Evolutionary conservation across 2,797 vertebrate species (phyloP), one percentile per base, ranked within the genome.

Genomic region (Pseudomugil gertrudae): DNA sequence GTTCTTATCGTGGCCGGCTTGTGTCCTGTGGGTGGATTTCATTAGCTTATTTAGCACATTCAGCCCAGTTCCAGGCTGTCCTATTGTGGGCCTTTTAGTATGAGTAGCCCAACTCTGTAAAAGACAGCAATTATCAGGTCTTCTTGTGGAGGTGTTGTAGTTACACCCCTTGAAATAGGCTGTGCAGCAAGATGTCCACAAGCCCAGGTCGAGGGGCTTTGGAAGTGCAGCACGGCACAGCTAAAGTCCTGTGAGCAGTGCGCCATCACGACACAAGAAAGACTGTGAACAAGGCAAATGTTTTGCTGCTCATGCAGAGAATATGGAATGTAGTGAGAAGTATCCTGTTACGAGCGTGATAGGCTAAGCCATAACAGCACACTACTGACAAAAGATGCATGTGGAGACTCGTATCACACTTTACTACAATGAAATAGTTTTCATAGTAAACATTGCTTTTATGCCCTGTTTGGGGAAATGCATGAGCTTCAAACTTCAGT

Each of bases 31-130:
- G 89, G 88, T 76, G 88, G 89, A 88, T 86, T 91, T 89, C 84
- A 91, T 93, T 92, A 86, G 87, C 86, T 92, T 88, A 90, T 89
- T 88, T 89, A 88, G 81, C 90, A 87, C 90, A 87, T 90, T 83
- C 80, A 84, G 60, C 64, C 74, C 72, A 75, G 87, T 87, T 86
- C 74, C 80, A 81, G 87, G 69, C 81, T 79, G 81, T 88, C 78
- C 89, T 87, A 89, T 90, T 91, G 89, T 86, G 83, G 84, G 87
- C 82, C 83, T 73, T 87, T 89, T 72, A 85, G 84, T 69, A 78
- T 61, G 82, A 86, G 80, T 77, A 85, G 74, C 68, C 81, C 53
- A 47, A 76, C 83, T 84, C 80, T 74, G 85, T 85, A 87, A 88
- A 89, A 90, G 79, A 79, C 83, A 78, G 76, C 80, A 89, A 92